Conservation (phyloP, 2,888 invertebrate species). For the Tyria jacobaeae region DNA sequence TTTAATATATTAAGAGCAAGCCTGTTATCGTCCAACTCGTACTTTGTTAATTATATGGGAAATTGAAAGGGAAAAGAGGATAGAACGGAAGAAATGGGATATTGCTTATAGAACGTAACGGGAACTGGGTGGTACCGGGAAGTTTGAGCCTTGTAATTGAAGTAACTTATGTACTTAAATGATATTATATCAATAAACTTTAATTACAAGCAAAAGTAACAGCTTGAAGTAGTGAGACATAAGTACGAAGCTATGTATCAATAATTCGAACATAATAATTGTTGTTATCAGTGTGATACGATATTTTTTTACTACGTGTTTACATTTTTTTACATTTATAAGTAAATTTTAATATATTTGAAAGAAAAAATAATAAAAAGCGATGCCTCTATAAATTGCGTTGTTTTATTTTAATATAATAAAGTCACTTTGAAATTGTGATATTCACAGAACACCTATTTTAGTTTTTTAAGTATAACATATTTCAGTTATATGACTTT, state of each 20-base stretch:
- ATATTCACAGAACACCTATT: not conserved
- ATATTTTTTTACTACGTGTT: conserved; percentile 71
- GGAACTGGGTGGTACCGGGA: too few relatives aligned
- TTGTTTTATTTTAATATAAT: conserved; percentile 61
- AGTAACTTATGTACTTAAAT: not conserved
- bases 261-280: conserved; percentile 47
- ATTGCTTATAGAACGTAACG: too few relatives aligned
- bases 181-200: not conserved
- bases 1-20: too few relatives aligned
- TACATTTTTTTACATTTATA: conserved; percentile 73
- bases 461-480: not conserved
- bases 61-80: too few relatives aligned
- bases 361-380: conserved; percentile 71
- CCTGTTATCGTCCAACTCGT: too few relatives aligned
- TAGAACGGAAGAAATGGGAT: too few relatives aligned
- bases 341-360: conserved; percentile 83
- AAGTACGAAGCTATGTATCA: conserved; percentile 51
- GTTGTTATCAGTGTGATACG: conserved; percentile 77
- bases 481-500: not conserved
- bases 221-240: conserved; percentile 27
- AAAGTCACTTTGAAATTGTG: too few relatives aligned
- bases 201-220: conserved; percentile 1
- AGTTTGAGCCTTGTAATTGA: too few relatives aligned
- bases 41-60: too few relatives aligned
- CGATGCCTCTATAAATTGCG: conserved; percentile 69